Percentiles rank a stretch among this genome's conserved stretches.
Conservation (phyloP, 1,140 invertebrate genomes). For the Hylaeus volcanicus region DNA sequence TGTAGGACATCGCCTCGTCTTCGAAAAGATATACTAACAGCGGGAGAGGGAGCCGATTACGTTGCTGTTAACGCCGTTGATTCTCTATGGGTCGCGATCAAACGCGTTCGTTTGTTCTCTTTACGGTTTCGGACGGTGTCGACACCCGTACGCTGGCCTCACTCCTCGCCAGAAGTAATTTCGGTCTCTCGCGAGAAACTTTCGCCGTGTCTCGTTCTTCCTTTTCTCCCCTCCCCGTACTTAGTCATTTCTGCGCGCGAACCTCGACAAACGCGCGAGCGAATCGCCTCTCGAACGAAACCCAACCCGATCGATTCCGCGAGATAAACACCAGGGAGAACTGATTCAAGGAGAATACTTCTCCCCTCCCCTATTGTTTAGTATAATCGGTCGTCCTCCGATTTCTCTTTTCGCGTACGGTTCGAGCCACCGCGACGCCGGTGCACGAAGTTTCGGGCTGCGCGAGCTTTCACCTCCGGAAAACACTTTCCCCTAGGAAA, state of each 20-base stretch:
- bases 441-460: conserved; percentile 27
- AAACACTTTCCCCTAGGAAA: conserved; percentile 62
- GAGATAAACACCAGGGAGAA: too few species aligned
- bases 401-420: conserved; percentile 7
- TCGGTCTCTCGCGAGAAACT: conserved; percentile 8
- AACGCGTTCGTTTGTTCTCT: conserved; percentile 25
- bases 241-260: background rate
- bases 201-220: background rate
- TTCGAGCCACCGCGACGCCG: conserved; percentile 11
- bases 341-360: too few species aligned
- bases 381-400: background rate
- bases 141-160: conserved; percentile 8
- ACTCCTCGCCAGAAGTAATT: background rate
- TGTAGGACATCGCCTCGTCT: conserved; percentile 71
- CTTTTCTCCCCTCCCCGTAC: background rate
- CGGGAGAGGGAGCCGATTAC: conserved; percentile 33
- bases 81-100: conserved; percentile 37
- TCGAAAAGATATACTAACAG: conserved; percentile 65
- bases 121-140: background rate
- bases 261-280: background rate
- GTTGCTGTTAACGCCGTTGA: conserved; percentile 32
- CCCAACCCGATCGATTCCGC: too few species aligned
- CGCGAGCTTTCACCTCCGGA: conserved; percentile 59
- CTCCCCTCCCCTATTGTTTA: too few species aligned
- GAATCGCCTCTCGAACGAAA: background rate